Evolutionary conservation across 2,113 vertebrate species (phyloP), one percentile per base, ranked within the genome.

Genomic region (Poeciliopsis turrubarensis): DNA sequence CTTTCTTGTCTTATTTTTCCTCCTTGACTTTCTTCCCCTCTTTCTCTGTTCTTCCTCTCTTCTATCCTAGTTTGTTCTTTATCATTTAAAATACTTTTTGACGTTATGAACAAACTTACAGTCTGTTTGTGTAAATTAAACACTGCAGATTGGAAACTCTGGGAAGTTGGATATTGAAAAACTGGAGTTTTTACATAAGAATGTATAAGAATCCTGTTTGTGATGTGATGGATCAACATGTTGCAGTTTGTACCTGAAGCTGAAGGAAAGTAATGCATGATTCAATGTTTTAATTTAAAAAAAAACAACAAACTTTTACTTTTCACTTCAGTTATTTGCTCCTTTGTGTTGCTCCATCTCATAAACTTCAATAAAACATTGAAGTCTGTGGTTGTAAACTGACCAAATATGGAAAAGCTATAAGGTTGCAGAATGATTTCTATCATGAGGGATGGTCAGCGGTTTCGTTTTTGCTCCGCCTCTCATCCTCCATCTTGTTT

Each of bases 401-500:
- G 44, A 47, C 5, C 5, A 19, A 47, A 57, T 57, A 25, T 57
- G 51, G 51, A 57, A n/a, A 57, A 57, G 25, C 22, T 11, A 25
- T 11, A 57, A 25, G 22, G 6, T 19, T 2, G 39, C 39, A 41
- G 13, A 57, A n/a, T 57, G 25, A n/a, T 57, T 57, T 81, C 27
- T 72, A 4, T 31, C 3, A 22, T 29, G 34, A 65, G 44, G 39
- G 14, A 47, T 1, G 5, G 44, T 47, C 39, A 15, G 39, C 19
- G 14, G 15, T 47, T 65, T 34, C 6, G 29, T 76, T 2, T 86
- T 31, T 76, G 61, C 57, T 72, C 68, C 37, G 26, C 67, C 80
- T 74, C 69, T 79, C 65, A 61, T 80, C 78, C 67, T 75, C 75
- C 30, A 67, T 64, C 77, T n/a, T 19, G 77, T 66, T 34, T 54